Evolutionary conservation across 2,797 vertebrate species (phyloP), one percentile per base, ranked within the genome.

Genomic region (Spinus olivaceus): DNA sequence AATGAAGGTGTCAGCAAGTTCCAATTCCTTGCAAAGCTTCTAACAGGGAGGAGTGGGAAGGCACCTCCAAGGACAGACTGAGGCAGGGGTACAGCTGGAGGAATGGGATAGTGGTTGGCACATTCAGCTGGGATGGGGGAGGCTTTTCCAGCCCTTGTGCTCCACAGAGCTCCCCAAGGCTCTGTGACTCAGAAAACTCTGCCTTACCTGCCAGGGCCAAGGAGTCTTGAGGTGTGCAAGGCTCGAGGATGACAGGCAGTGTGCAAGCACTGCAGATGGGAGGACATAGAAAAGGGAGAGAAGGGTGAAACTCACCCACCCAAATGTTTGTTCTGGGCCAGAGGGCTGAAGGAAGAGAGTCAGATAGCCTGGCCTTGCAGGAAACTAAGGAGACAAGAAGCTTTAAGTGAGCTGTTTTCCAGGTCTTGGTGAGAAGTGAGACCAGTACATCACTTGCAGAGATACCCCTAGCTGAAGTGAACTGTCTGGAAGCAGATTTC

Each of bases 401-500:
- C 50, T 84, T 39, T 41, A 81, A 51, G 56, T 8, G n/a, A 92
- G 69, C 56, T 53, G 8, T 67, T 92, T 74, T 54, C n/a, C 69
- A 89, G 30, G 63, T 32, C 53, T 18, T 3, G 7, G 60, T 35
- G 53, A 69, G 76, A 78, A 81, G 49, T 12, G 66, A 66, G 63
- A 54, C 11, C 4, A 18, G 44, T 32, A 15, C 2, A 3, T 25
- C 53, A 42, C 41, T 91, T 83, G 65, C 21, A 10, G 53, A 80
- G 64, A 50, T n/a, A 77, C 27, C 37, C 54, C 69, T 14, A 54
- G 65, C 44, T 71, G 50, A 83, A 88, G 53, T 50, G 8, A 81
- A 69, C 79, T 94, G 79, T 79, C 47, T 91, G 87, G 47, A 79
- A 92, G 64, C 46, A 88, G 65, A 69, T 88, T 86, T 74, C 81